A percentile compares a stretch with the other conserved stretches of the same genome.
Conservation (phyloP, 2,888 invertebrate species). For the Brachyopa scutellaris region DNA sequence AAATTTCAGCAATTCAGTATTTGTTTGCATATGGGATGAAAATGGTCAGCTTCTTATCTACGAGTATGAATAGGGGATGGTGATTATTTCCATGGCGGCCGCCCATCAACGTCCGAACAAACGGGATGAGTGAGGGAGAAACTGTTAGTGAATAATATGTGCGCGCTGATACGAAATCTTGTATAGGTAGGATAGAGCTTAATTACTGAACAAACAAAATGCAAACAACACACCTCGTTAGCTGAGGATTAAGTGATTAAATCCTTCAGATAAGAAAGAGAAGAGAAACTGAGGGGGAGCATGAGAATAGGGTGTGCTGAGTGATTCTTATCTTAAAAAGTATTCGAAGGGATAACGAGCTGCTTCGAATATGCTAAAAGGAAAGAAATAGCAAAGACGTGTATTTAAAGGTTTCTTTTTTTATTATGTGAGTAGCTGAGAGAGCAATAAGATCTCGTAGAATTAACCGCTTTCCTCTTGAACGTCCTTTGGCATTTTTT, state of each 20-base stretch:
- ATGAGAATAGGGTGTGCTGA: too few relatives aligned
- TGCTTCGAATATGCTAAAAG: neutral
- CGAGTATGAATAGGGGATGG: constrained; percentile 38
- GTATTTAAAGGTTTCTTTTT: too few relatives aligned
- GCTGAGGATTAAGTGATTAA: constrained; percentile 51
- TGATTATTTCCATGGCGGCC: neutral
- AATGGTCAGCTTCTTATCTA: constrained; percentile 28
- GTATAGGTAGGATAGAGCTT: constrained; percentile 34
- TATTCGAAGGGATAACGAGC: neutral
- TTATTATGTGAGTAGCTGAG: too few relatives aligned
- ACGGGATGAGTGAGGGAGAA: neutral
- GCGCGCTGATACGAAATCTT: neutral
- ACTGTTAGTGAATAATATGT: neutral
- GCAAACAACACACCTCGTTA: constrained; percentile 57
- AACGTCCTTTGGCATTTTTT: too few relatives aligned
- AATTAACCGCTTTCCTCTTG: too few relatives aligned
- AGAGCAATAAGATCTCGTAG: too few relatives aligned
- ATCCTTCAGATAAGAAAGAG: constrained; percentile 42
- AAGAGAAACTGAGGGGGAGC: too few relatives aligned
- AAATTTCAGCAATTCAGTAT: constrained; percentile 47
- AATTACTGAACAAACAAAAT: constrained; percentile 61
- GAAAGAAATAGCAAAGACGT: too few relatives aligned
- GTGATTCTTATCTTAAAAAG: neutral
- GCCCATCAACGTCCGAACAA: neutral
- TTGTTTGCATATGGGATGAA: constrained; percentile 53